Base-by-base conservation (phyloP, 2,888 invertebrate genomes). In the Carabus problematicus region DNA sequence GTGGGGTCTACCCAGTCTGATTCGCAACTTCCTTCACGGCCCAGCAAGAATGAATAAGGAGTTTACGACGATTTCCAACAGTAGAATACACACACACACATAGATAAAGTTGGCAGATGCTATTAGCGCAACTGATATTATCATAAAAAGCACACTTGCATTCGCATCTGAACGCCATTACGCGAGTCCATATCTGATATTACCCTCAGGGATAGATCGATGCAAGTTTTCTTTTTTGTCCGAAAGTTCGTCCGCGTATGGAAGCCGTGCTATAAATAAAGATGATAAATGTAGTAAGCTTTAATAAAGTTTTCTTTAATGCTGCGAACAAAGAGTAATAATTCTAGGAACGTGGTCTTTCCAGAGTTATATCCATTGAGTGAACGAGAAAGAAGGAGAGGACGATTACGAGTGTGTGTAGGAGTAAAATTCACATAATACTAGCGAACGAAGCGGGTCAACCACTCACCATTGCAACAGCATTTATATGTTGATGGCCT, bases 261-360 rank as follows among this genome's bases (percentile, higher is more conserved):
- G 54, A 54, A 41, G 19, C 42, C 63, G 18, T 54, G 52, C 54
- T 64, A 64, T 64, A 64, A 64, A 64, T 64, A 64, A 64, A 56
- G 56, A 64, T 64, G 56, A 64, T 64, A 64, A 55, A 64, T 64
- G 64, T 56, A 64, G 45, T 56, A 64, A 14, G 64, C 56, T 64
- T 64, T 56, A 64, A 64, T 64, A 64, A 64, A 55, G 64, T 56
- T 55, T 64, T 56, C 56, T 56, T 56, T 64, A 56, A 64, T 64
- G 42, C 56, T 19, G 55, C 64, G 64, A 64, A 64, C 64, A 64
- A 64, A 64, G 64, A 56, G 63, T 54, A 54, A 64, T 64, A 64
- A 55, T 64, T 64, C 55, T 64, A 16, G n/a, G 45, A 14, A 6
- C 29, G 6, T 29, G 54, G 42, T 16, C 49, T 47, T 18, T 40